Conservation (phyloP, 2,797 vertebrate genomes). For the Molossus alvarezi region DNA sequence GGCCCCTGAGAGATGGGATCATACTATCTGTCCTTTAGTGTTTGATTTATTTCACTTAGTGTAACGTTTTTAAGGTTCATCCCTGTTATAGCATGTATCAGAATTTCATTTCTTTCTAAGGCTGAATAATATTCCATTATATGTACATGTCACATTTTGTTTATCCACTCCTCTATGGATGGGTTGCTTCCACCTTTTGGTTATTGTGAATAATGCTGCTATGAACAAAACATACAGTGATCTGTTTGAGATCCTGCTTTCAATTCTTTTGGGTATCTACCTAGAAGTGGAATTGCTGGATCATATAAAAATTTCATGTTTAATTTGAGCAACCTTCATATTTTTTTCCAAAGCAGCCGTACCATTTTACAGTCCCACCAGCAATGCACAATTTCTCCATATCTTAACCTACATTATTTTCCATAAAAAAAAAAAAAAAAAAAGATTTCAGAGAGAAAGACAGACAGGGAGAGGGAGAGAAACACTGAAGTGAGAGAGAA, state of each 20-base stretch:
- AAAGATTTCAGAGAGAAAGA: background rate
- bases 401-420: background rate
- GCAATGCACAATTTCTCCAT: background rate
- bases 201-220: background rate
- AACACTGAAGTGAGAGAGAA: background rate
- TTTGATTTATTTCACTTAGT: background rate
- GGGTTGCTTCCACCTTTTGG: background rate
- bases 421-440: background rate
- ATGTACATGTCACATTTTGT: background rate
- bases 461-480: background rate
- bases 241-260: background rate
- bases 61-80: background rate
- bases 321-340: background rate
- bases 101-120: constrained; percentile 8
- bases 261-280: background rate
- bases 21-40: background rate
- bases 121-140: background rate
- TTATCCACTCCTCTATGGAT: background rate
- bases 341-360: background rate
- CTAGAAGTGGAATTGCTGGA: background rate
- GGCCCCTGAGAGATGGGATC: background rate
- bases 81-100: background rate
- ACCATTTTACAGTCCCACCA: background rate
- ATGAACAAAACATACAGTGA: background rate
- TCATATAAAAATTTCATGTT: background rate